phyloP scores from a whole-genome alignment of 1,140 invertebrate genomes.

The Cheumatopsyche charites region DNA sequence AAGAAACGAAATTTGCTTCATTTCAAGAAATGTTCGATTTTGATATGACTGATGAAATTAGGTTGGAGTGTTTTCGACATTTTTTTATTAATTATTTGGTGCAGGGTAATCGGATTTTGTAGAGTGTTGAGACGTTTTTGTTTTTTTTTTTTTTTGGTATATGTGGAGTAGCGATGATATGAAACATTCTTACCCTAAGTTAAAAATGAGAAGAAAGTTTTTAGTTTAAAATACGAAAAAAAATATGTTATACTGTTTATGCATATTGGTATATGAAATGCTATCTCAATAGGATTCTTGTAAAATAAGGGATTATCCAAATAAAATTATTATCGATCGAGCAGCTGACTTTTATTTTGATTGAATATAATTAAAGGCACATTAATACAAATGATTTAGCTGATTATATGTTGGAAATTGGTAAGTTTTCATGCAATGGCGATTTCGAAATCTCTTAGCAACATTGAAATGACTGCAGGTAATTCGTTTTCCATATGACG shows the following conservation, averaged over 20 bases:
- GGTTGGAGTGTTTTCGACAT: background rate
- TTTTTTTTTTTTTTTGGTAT: too few relatives aligned
- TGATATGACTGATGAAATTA: too few relatives aligned
- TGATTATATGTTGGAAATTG: too few relatives aligned
- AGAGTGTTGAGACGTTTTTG: slow-evolving; percentile 15
- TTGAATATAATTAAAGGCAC: too few relatives aligned
- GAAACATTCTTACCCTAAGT: slow-evolving; percentile 25
- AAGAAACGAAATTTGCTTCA: too few relatives aligned
- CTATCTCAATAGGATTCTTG: slow-evolving; percentile 45
- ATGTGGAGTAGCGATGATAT: slow-evolving; percentile 9
- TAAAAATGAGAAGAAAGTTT: slow-evolving; percentile 3
- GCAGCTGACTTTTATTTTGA: slow-evolving; percentile 17
- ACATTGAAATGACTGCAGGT: slow-evolving; percentile 16
- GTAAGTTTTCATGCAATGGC: background rate
- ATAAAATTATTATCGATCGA: slow-evolving; percentile 43
- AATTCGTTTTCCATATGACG: background rate
- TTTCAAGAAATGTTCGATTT: too few relatives aligned
- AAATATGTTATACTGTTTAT: slow-evolving; percentile 31
- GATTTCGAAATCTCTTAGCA: slow-evolving; percentile 39
- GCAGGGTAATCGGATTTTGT: slow-evolving; percentile 25
- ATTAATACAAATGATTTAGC: too few relatives aligned
- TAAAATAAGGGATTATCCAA: slow-evolving; percentile 45
- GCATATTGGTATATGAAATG: slow-evolving; percentile 39
- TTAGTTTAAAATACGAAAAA: slow-evolving; percentile 34
- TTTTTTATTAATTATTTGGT: slow-evolving; percentile 25